A percentile compares a stretch with the other conserved stretches of the same genome.
These are phyloP conservation scores for Agelas oroides DNA, from an alignment of 37 sponge, comb jelly and placozoan genomes.

Conservation along the genomic window DNA sequence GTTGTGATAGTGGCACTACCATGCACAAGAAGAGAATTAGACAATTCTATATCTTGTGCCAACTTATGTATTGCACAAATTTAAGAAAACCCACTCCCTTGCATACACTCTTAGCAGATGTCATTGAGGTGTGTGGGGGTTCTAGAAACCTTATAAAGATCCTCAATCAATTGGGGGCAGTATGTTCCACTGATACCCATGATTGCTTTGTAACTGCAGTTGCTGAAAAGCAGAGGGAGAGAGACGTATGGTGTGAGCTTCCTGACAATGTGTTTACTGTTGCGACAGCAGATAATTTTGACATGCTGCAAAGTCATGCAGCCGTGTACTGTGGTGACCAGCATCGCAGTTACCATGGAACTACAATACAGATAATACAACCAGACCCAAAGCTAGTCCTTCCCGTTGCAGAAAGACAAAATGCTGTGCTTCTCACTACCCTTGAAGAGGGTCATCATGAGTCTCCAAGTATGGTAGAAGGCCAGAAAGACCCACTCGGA, in stretches of 20 bases:
- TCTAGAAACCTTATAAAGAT: constrained; percentile 28
- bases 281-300: constrained; percentile 38
- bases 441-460: too few relatives aligned
- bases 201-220: constrained; percentile 32
- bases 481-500: too few relatives aligned
- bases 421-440: too few relatives aligned
- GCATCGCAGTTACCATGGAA: constrained; percentile 52
- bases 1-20: too few relatives aligned
- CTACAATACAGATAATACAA: constrained; percentile 44
- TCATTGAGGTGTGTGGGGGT: constrained; percentile 38
- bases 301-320: constrained; percentile 44
- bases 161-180: constrained; percentile 13
- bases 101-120: constrained; percentile 26
- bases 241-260: constrained; percentile 11
- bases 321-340: constrained; percentile 46
- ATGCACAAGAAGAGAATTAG: too few relatives aligned
- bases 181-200: constrained; percentile 38
- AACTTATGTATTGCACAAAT: constrained; percentile 18
- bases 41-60: background rate
- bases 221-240: background rate
- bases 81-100: background rate
- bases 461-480: too few relatives aligned
- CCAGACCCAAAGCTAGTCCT: constrained; percentile 2
- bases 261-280: constrained; percentile 10
- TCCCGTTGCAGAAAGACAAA: background rate